Conservation (phyloP, 2,888 invertebrate genomes). For the Yponomeuta plumbellus region DNA sequence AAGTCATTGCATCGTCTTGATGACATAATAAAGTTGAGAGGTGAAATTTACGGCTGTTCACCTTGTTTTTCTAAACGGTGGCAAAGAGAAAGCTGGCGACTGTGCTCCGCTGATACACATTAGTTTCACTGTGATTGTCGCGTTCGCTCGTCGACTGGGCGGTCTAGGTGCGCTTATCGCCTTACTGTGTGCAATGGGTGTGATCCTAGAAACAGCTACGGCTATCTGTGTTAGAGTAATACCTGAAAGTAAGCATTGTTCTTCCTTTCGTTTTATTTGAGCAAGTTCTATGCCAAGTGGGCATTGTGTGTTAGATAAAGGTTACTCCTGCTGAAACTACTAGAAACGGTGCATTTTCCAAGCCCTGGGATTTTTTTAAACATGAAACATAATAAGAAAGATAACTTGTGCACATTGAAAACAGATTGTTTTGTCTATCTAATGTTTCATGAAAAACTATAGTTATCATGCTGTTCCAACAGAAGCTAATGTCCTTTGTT, state of each 20-base stretch:
- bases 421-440: too few species aligned
- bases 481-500: too few species aligned
- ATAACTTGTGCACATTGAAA: too few species aligned
- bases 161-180: constrained; percentile 22
- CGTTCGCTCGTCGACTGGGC: constrained; percentile 14
- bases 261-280: background rate
- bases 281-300: too few species aligned
- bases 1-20: constrained; percentile 49
- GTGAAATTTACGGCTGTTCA: constrained; percentile 57
- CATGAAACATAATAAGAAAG: too few species aligned
- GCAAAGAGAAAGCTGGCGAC: constrained; percentile 36
- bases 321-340: too few species aligned
- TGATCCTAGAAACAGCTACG: constrained; percentile 41
- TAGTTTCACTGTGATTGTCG: constrained; percentile 31
- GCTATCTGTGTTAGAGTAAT: constrained; percentile 44
- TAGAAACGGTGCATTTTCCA: too few species aligned
- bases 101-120: constrained; percentile 28
- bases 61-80: constrained; percentile 34
- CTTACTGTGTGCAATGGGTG: constrained; percentile 36
- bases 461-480: too few species aligned
- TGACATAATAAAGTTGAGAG: constrained; percentile 59
- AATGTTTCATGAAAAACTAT: too few species aligned
- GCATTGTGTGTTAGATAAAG: too few species aligned
- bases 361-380: too few species aligned
- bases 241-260: constrained; percentile 43